Conservation (phyloP, 2,797 vertebrate species). For the Pyrocephalus nanus region DNA sequence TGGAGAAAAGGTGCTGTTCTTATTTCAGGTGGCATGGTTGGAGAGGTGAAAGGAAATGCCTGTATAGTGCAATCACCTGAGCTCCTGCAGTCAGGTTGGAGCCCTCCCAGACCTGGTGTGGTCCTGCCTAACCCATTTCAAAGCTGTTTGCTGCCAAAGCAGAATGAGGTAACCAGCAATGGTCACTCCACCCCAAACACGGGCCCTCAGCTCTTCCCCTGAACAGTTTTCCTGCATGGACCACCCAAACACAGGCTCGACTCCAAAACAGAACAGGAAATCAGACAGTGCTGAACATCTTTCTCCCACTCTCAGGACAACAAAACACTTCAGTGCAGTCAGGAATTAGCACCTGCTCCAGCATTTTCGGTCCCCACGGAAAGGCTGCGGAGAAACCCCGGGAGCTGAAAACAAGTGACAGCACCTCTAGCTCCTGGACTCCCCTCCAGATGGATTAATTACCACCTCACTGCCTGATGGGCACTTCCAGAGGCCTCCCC, state of each 20-base stretch:
- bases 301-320: not conserved
- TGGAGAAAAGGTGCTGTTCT: not conserved
- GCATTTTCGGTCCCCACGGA: rapidly evolving
- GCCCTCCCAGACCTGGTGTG: not conserved
- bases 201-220: not conserved
- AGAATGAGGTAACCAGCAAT: rapidly evolving
- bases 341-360: not conserved
- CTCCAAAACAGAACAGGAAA: not conserved
- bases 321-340: rapidly evolving
- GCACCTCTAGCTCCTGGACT: not conserved
- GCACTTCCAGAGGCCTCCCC: not conserved
- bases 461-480: not conserved
- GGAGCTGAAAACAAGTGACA: not conserved
- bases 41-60: not conserved
- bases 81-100: not conserved
- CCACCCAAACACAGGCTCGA: not conserved
- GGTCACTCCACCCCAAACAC: not conserved
- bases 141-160: not conserved
- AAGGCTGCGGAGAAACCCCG: rapidly evolving
- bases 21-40: not conserved
- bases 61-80: not conserved
- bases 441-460: constrained; percentile 32
- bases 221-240: rapidly evolving
- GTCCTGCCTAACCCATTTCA: not conserved
- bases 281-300: no score